Conservation (phyloP, 2,888 invertebrate genomes). For the Lepidonotus clava region DNA sequence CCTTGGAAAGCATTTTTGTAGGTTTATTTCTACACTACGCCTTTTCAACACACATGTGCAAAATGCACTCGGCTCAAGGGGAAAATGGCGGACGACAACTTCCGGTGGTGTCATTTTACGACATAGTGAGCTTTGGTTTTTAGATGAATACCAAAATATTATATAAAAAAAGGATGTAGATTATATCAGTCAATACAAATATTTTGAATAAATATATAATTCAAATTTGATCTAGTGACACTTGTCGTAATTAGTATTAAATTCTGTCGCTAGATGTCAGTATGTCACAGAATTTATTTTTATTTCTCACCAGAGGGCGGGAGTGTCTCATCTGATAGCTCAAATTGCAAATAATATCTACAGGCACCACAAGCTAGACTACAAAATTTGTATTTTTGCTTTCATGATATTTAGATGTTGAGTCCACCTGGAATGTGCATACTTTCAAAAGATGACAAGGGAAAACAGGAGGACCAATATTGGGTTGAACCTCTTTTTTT, state of each 20-base stretch:
- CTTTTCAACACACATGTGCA: background rate
- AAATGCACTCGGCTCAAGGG: background rate
- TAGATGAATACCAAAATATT: background rate
- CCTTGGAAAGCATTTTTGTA: constrained; percentile 66
- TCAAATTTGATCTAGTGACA: background rate
- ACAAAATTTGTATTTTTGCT: no score
- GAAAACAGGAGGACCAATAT: no score
- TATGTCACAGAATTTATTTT: no score
- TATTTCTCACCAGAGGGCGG: no score
- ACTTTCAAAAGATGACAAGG: no score
- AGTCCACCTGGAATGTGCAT: no score
- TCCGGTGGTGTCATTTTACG: no score
- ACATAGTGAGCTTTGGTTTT: background rate
- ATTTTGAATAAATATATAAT: background rate
- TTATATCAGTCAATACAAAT: background rate
- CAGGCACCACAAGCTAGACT: no score
- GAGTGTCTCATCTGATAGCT: no score
- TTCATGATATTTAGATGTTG: no score
- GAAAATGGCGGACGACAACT: constrained; percentile 5
- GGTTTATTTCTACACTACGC: background rate
- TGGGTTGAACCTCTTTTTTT: no score
- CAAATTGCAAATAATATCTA: no score
- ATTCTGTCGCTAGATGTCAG: background rate
- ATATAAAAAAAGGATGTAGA: background rate
- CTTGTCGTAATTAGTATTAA: background rate